Evolutionary conservation across 1,140 invertebrate genomes (phyloP), one percentile per base, ranked within the genome.

Genomic region (Dryas iulia): DNA sequence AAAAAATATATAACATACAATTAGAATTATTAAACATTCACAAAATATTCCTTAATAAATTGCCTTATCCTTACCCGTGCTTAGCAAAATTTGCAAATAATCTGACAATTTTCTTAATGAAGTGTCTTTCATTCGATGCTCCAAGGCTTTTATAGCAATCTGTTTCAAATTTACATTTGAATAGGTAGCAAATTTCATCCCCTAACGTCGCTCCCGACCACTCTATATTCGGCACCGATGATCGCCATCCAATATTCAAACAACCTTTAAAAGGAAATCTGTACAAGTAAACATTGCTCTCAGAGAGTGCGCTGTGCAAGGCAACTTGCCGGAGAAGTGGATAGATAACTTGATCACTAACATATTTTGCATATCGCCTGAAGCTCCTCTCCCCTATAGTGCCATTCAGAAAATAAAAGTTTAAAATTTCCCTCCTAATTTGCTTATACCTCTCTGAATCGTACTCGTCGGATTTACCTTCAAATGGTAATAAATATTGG

Each of bases 111-210:
- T 84, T 83, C 78, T 77, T 88, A 76, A 89, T 82, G 71, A 90
- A 86, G 24, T 70, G 69, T 62, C 79, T 85, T 78, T 92, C 87
- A 73, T 72, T 71, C 59, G 59, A 59, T 66, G 75, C 47, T 63
- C 65, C 31, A 47, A 31, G 14, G 52, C 57, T 74, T 67, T 59
- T 71, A 54, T 92, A 91, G 52, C 77, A 66, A 23, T 79, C 73
- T 69, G 82, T 79, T 64, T 82, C 63, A 52, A 77, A 88, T 84
- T 87, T 89, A 73, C 90, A 92, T 84, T 72, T 90, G 83, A 93
- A 93, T 87, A 92, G 79, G 73, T 92, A 90, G 74, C 90, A 92
- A 74, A 92, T 91, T 84, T 92, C 88, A 72, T 92, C 88, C 21
- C 87, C 87, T 64, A 83, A 82, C 12, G 86, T 89, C 24, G 92